Conservation (phyloP, 2,888 invertebrate species). For the Drosophila quinaria region DNA sequence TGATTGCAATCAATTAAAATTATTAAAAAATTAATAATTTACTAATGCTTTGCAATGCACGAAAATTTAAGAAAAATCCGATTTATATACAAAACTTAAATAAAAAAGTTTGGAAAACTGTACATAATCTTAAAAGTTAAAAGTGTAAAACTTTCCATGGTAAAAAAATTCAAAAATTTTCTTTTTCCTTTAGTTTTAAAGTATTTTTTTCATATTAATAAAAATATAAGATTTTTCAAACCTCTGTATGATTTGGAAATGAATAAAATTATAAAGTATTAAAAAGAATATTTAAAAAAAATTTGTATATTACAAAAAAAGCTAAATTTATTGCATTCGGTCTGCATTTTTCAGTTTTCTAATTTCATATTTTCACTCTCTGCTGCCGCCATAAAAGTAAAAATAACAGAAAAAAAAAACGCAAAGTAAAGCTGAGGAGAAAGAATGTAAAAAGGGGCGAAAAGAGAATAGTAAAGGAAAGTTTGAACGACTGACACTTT, state of each 20-base stretch:
- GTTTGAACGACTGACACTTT: slow-evolving; percentile 35
- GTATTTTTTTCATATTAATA: background rate
- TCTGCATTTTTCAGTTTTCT: slow-evolving; percentile 14
- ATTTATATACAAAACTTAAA: background rate
- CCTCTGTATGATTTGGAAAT: too few species aligned
- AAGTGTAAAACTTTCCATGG: background rate
- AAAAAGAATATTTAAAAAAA: too few species aligned
- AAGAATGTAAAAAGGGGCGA: background rate
- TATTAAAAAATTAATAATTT: too few species aligned
- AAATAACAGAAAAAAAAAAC: background rate
- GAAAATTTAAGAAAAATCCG: background rate
- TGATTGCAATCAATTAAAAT: background rate
- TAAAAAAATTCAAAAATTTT: background rate
- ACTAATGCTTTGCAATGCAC: too few species aligned
- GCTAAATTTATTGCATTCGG: background rate
- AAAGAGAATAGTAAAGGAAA: background rate
- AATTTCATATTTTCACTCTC: slow-evolving; percentile 23
- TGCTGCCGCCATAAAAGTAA: slow-evolving; percentile 3
- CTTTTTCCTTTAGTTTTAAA: background rate
- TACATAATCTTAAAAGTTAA: background rate
- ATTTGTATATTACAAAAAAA: too few species aligned
- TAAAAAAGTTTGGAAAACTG: too few species aligned
- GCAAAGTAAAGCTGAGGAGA: background rate
- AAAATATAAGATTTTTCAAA: background rate
- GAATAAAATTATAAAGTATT: too few species aligned